Conservation (phyloP, 2,888 invertebrate species). For the Drosophila mimetica region DNA sequence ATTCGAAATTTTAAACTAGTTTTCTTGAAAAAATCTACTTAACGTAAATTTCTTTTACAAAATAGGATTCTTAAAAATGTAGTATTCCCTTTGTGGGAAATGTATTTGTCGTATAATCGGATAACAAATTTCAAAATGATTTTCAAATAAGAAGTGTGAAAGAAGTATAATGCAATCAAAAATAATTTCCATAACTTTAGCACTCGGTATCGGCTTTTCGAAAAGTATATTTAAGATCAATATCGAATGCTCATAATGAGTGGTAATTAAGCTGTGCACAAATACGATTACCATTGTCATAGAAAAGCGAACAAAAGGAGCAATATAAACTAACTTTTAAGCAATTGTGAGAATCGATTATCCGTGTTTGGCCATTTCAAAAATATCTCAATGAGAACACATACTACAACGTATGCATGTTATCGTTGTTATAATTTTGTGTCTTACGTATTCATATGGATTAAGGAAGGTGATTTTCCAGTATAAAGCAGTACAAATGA, state of each 20-base stretch:
- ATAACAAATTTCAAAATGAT: too few species aligned
- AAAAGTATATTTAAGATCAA: not conserved
- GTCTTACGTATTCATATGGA: not conserved
- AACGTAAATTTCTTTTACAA: too few species aligned
- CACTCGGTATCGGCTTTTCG: not conserved
- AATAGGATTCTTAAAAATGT: too few species aligned
- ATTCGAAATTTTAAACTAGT: too few species aligned
- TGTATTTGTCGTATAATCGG: too few species aligned
- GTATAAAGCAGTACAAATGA: not conserved
- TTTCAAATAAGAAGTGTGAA: too few species aligned
- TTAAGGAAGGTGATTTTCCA: constrained; percentile 1
- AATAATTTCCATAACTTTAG: too few species aligned
- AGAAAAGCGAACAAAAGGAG: constrained; percentile 47
- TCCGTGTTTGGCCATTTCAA: constrained; percentile 50
- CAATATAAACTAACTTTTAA: constrained; percentile 30
- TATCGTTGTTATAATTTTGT: constrained; percentile 9
- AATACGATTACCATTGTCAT: constrained; percentile 84
- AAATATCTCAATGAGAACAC: constrained; percentile 32
- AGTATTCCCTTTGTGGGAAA: too few species aligned
- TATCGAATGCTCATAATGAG: not conserved
- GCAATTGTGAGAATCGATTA: constrained; percentile 67
- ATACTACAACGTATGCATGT: constrained; percentile 25
- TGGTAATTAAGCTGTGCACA: constrained; percentile 25
- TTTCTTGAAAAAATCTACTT: too few species aligned
- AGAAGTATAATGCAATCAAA: too few species aligned